Conservation (phyloP, 2,888 invertebrate genomes). For the Escarpia spicata region DNA sequence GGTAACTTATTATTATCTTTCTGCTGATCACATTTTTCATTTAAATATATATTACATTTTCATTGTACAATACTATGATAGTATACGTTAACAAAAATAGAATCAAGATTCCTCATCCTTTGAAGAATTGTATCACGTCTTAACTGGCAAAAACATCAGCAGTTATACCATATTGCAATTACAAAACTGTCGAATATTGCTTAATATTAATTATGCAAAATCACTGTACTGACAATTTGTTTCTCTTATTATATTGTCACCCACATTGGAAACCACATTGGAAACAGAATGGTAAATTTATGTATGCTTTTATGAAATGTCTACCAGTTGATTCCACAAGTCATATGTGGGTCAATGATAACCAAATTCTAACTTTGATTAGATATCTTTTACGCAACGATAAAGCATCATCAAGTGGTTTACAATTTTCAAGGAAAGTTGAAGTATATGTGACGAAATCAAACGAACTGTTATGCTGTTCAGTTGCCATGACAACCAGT, state of each 20-base stretch:
- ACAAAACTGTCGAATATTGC: background rate
- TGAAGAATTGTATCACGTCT: background rate
- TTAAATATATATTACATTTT: constrained; percentile 1
- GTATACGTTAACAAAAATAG: background rate
- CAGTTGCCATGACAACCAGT: background rate
- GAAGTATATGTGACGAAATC: background rate
- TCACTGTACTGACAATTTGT: background rate
- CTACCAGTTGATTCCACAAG: background rate
- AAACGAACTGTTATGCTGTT: background rate
- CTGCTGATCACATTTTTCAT: background rate
- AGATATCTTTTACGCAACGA: background rate
- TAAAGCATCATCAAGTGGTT: background rate
- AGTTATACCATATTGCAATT: background rate
- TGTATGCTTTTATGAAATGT: background rate
- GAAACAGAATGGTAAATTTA: background rate
- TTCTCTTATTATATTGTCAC: background rate
- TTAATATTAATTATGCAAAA: background rate
- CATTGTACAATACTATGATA: constrained; percentile 3
- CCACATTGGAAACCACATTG: background rate
- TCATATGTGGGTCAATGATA: background rate
- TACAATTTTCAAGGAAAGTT: background rate
- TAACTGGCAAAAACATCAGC: background rate
- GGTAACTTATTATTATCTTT: background rate
- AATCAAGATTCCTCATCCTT: constrained; percentile 13
- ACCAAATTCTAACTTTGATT: background rate